phyloP scores from a whole-genome alignment of 2,113 vertebrate genomes.

The Gambusia affinis region DNA sequence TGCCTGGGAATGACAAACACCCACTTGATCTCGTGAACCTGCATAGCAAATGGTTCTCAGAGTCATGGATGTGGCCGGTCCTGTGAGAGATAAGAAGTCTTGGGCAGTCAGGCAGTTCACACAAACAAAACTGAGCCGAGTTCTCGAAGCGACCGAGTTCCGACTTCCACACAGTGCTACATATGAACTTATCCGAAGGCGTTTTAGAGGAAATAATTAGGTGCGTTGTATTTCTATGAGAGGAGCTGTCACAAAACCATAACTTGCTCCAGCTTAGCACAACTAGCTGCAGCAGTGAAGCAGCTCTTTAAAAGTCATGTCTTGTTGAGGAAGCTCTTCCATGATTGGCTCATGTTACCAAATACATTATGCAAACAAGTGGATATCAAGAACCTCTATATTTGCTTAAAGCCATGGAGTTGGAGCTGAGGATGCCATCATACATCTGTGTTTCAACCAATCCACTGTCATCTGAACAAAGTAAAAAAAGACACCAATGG shows the following conservation, averaged over 20 bases:
- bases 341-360: not conserved
- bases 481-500: too few species aligned
- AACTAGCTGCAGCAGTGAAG: not conserved
- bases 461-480: too few species aligned
- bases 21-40: constrained; percentile 67
- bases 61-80: constrained; percentile 26
- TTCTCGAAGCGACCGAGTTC: not conserved
- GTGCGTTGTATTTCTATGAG: not conserved
- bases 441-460: too few species aligned
- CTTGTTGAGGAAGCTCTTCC: not conserved
- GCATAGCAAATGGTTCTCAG: constrained; percentile 49
- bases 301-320: not conserved
- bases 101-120: constrained; percentile 29
- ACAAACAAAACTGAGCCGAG: constrained; percentile 8
- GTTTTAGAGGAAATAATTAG: not conserved
- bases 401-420: too few species aligned
- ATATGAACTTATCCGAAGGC: not conserved
- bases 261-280: not conserved
- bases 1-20: constrained; percentile 60
- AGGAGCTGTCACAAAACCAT: not conserved
- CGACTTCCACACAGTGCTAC: not conserved
- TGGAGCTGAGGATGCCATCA: too few species aligned
- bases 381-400: too few species aligned
- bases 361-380: not conserved
- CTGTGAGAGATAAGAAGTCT: constrained; percentile 13